Evolutionary conservation across 2,888 invertebrate genomes (phyloP).

Genomic region (Halictus quadricinctus): DNA sequence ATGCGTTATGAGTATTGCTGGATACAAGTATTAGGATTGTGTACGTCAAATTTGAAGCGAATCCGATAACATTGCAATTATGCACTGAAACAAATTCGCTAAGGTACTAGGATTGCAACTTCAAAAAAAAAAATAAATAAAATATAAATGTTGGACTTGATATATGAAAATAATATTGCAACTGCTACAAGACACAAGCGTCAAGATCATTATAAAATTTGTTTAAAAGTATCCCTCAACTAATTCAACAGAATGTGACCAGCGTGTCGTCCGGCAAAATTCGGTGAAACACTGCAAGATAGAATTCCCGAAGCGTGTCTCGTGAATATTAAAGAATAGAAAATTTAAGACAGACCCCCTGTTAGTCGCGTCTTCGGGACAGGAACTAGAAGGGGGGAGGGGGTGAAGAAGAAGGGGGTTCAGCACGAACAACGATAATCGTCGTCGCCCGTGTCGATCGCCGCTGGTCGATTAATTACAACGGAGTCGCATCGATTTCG

Average conservation of each 20-base stretch:
- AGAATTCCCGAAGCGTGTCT: conserved; percentile 28
- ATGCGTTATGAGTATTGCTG: too few relatives aligned
- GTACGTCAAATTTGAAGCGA: too few relatives aligned
- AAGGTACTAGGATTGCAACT: too few relatives aligned
- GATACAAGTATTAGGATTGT: too few relatives aligned
- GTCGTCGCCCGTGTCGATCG: conserved; percentile 21
- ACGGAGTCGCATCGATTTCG: conserved; percentile 40
- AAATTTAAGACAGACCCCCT: conserved; percentile 48
- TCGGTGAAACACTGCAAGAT: background rate
- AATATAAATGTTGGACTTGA: too few relatives aligned
- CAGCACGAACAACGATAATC: conserved; percentile 38
- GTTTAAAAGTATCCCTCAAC: background rate
- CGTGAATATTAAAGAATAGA: conserved; percentile 50
- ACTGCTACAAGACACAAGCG: too few relatives aligned
- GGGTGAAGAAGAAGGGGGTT: background rate
- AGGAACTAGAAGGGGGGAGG: background rate
- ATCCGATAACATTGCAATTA: too few relatives aligned
- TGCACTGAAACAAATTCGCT: too few relatives aligned
- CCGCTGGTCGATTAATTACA: conserved; percentile 48
- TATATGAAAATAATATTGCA: too few relatives aligned
- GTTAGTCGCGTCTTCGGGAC: background rate
- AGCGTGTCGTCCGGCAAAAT: background rate
- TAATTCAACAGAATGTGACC: background rate
- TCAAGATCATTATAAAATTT: too few relatives aligned
- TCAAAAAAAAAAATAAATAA: too few relatives aligned